Evolutionary conservation across 2,113 vertebrate species (phyloP), one percentile per base, ranked within the genome.

Genomic region (Colossoma macropomum): DNA sequence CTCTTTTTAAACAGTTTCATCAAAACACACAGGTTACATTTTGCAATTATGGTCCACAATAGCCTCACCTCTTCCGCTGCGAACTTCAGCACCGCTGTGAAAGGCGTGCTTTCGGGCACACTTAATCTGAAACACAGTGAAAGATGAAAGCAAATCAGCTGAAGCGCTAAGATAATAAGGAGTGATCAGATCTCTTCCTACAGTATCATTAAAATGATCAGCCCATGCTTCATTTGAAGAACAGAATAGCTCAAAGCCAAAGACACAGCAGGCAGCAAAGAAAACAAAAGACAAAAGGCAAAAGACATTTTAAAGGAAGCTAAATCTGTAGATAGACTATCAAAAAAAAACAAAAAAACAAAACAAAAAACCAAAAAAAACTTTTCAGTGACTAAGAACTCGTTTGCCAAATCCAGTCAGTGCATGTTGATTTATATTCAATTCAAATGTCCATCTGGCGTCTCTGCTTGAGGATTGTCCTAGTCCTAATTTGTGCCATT

Each of bases 81-180:
- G 93, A 98, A 98, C 91, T 99, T 99, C 87, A 99, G 91, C 79
- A 98, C 97, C 1, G 97, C 97, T 65, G 97, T 99, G 90, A 99
- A 99, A 1, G 97, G 97, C 0, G 97, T 98, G 86, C 90, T 96
- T 81, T 99, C 97, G 16, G 97, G 97, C 79, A 99, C 97, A 62
- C 96, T 97, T 81, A 99, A 92, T 75, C 97, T 99, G 91, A 77
- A 91, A 92, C 0, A 84, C 6, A 84, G 83, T 9, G 41, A 60
- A 11, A 82, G 50, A n/a, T 56, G 54, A 5, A 28, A 77, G 80
- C 11, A 32, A 32, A 38, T 63, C 25, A 74, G 63, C 32, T 23
- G 38, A 32, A 75, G 7, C 23, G 60, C 30, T 25, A 76, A 60
- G 11, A 76, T 52, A 19, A 66, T 16, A 10, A 50, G n/a, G 8